Evolutionary conservation across 2,113 vertebrate species (phyloP), one percentile per base, ranked within the genome.

Genomic region (Tachysurus fulvidraco): DNA sequence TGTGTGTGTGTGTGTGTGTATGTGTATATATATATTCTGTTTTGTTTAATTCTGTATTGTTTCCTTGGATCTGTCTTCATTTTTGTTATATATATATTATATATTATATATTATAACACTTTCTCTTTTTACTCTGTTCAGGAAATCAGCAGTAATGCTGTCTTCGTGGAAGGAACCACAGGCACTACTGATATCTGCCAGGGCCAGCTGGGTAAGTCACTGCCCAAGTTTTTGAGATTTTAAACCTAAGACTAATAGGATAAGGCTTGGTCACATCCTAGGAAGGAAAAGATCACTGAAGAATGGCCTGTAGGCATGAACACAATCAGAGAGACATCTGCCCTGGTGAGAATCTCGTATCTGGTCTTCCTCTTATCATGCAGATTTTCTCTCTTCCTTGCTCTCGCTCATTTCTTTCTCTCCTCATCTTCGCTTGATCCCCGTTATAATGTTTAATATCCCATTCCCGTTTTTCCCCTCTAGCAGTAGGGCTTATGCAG

Each of bases 171-270:
- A 89, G 94, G 89, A 67, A 94, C 93, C 0, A 94, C 85, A 21
- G 93, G 92, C 60, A 96, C 94, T 84, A 95, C 94, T 0, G 96
- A 96, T 83, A 96, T 96, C 86, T 95, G 95, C 82, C 96, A 96
- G 89, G 95, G 96, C 60, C 94, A 95, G 81, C 94, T 96, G 79
- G 96, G 96, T 96, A 87, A 95, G 94, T 91, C 44, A 50, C 60
- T 78, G 55, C 83, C 13, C 46, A 10, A 81, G 76, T 85, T 46
- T 19, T 65, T 84, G 77, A 69, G 78, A 71, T 65, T 85, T 89
- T 67, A 85, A 83, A 74, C 79, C 71, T 60, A 54, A 71, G 80
- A 60, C 84, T 88, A 90, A 84, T 88, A 69, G 89, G 89, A 88
- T 86, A 88, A 89, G 54, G 55, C 86, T 69, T 84, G 77, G 83